Evolutionary conservation across 2,113 vertebrate genomes (phyloP).

Genomic region (Paedocypris sp.): DNA sequence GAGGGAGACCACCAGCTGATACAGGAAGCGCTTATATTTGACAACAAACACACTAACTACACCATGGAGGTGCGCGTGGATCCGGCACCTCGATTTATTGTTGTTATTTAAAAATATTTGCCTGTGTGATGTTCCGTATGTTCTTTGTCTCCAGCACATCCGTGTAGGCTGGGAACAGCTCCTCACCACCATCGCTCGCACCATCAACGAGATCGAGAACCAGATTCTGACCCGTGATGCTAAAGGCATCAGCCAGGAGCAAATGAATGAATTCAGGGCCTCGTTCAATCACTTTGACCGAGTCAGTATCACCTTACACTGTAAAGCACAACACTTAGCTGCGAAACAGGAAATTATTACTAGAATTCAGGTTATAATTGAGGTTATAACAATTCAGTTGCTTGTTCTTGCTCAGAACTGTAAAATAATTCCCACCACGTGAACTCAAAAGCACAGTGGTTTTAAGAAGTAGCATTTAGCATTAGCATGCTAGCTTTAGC

Average conservation of each 20-base stretch:
- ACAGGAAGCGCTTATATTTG: constrained; percentile 94
- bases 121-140: constrained; percentile 15
- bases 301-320: constrained; percentile 62
- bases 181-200: constrained; percentile 93
- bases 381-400: too few species aligned
- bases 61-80: constrained; percentile 99
- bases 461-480: too few species aligned
- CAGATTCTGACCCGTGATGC: constrained; percentile 97
- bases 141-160: constrained; percentile 70
- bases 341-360: too few species aligned
- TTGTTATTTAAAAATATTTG: too few species aligned
- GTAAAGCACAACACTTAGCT: constrained; percentile 1
- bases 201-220: constrained; percentile 97
- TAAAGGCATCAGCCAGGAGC: constrained; percentile 98
- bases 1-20: constrained; percentile 96
- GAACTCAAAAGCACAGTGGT: too few species aligned
- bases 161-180: constrained; percentile 98
- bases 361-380: too few species aligned
- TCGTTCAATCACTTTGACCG: constrained; percentile 99
- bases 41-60: constrained; percentile 99
- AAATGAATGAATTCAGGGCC: constrained; percentile 95
- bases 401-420: too few species aligned
- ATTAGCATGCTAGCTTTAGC: too few species aligned
- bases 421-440: too few species aligned
- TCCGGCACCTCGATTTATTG: too few species aligned